phyloP scores from a whole-genome alignment of 2,797 vertebrate genomes.

The Cyprinella venusta region DNA sequence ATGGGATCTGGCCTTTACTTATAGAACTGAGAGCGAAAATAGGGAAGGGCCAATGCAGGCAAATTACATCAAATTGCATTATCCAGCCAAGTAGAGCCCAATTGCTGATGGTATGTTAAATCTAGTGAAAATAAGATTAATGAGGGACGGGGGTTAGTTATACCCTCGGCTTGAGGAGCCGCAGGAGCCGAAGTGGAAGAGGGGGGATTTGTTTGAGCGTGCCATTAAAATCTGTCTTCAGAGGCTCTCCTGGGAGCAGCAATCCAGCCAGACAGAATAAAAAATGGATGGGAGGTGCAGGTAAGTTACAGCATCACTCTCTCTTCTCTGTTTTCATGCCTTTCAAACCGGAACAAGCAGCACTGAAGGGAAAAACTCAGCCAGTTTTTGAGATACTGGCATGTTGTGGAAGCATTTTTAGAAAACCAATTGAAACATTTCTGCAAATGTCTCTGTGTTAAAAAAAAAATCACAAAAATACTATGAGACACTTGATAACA shows the following conservation, averaged over 20 bases:
- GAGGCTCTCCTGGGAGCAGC: conserved; percentile 62
- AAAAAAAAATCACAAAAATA: neutral
- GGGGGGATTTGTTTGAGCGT: conserved; percentile 64
- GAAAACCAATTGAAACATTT: neutral
- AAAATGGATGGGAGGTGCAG: conserved; percentile 53
- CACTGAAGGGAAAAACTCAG: neutral
- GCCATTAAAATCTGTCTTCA: conserved; percentile 68
- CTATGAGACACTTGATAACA: neutral
- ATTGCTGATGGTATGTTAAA: conserved; percentile 78
- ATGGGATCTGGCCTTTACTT: conserved; percentile 68
- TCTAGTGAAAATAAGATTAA: conserved; percentile 79
- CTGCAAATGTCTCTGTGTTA: neutral
- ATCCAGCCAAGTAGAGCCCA: conserved; percentile 71
- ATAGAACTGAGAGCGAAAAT: conserved; percentile 59
- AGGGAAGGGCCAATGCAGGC: conserved; percentile 53
- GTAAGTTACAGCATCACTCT: conserved; percentile 7
- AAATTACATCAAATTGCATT: conserved; percentile 78
- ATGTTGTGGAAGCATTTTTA: neutral
- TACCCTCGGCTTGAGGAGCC: conserved; percentile 65
- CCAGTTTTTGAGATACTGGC: neutral
- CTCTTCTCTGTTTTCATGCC: neutral
- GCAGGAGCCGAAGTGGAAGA: conserved; percentile 56
- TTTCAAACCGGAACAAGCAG: neutral
- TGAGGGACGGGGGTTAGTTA: conserved; percentile 65
- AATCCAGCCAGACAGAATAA: conserved; percentile 58